Conservation (phyloP, 2,797 vertebrate genomes). For the Lithobates pipiens region DNA sequence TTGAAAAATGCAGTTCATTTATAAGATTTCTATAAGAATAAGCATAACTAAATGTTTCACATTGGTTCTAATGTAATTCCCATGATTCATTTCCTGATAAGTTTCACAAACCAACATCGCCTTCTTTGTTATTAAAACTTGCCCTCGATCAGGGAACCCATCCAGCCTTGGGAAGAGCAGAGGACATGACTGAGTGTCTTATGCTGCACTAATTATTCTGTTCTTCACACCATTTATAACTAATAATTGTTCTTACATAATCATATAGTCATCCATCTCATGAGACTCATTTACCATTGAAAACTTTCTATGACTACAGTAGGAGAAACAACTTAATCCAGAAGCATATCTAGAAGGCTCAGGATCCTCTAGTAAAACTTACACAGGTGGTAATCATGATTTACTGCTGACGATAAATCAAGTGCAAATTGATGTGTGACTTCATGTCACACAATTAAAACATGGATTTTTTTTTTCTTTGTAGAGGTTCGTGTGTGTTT, state of each 20-base stretch:
- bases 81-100: slow-evolving; percentile 17
- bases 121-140: slow-evolving; percentile 11
- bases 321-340: background rate
- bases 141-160: slow-evolving; percentile 10
- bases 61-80: slow-evolving; percentile 17
- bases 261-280: background rate
- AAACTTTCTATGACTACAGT: background rate
- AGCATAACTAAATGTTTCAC: background rate
- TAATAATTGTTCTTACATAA: background rate
- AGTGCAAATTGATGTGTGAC: too few species aligned
- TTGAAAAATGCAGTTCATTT: slow-evolving; percentile 12
- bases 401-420: too few species aligned
- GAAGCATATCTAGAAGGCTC: background rate
- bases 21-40: background rate
- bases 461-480: too few species aligned
- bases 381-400: too few species aligned
- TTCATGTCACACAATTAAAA: too few species aligned
- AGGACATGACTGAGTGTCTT: background rate
- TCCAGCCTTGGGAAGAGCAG: slow-evolving; percentile 11
- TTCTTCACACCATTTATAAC: slow-evolving; percentile 1
- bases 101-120: background rate
- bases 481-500: too few species aligned
- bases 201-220: background rate
- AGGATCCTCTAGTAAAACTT: too few species aligned
- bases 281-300: background rate